A percentile compares a stretch with the other conserved stretches of the same genome.
These are phyloP conservation scores for Lycocerus yunnanus DNA, from an alignment of 2,888 invertebrate species.

Conservation along the genomic window DNA sequence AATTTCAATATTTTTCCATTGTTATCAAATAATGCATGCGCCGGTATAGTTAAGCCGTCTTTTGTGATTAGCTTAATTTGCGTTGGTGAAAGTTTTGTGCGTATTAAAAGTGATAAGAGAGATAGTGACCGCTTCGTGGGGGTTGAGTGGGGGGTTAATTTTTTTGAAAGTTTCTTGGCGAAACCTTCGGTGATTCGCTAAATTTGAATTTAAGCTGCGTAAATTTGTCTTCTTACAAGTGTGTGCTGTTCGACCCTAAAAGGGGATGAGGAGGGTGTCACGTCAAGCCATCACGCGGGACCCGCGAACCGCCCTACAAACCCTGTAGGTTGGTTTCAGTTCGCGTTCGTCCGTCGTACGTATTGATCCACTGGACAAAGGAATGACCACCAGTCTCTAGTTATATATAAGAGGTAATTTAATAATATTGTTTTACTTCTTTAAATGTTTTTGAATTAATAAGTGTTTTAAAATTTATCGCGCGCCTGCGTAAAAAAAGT, in stretches of 20 bases:
- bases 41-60: neutral
- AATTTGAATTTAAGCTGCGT: constrained; percentile 45
- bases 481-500: constrained; percentile 38
- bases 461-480: constrained; percentile 28
- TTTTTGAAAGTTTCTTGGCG: neutral
- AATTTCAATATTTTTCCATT: neutral
- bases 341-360: constrained; percentile 48
- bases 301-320: constrained; percentile 48
- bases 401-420: constrained; percentile 34
- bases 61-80: neutral
- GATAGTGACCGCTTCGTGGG: neutral
- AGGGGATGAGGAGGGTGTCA: constrained; percentile 64
- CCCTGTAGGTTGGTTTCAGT: constrained; percentile 48
- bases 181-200: constrained; percentile 7
- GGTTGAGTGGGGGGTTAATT: neutral
- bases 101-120: neutral
- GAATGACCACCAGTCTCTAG: constrained; percentile 58
- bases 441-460: constrained; percentile 54
- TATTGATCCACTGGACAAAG: constrained; percentile 59
- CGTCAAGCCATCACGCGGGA: constrained; percentile 61
- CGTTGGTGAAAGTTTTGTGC: neutral
- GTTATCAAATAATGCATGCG: neutral
- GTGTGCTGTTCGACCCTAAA: constrained; percentile 44
- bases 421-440: constrained; percentile 50
- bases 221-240: constrained; percentile 53